These are phyloP conservation scores for Wasmannia auropunctata DNA, from an alignment of 1,140 invertebrate genomes.

Conservation along the genomic window DNA sequence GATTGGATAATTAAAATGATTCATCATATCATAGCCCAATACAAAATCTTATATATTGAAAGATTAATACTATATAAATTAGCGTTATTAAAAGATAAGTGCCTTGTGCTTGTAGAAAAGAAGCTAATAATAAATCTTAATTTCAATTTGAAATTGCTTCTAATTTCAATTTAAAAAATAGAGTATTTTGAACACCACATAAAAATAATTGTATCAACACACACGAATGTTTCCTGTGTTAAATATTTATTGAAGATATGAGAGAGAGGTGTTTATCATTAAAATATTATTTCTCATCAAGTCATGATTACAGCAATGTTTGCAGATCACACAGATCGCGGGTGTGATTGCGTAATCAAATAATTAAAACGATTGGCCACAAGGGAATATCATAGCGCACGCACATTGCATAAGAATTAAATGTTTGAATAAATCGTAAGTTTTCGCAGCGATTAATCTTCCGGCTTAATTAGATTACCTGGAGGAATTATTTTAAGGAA, in stretches of 20 bases:
- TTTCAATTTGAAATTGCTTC: not conserved
- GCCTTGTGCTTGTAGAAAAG: not conserved
- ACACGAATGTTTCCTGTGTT: not conserved
- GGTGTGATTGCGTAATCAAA: not conserved
- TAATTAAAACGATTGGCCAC: constrained; percentile 15
- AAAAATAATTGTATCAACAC: not conserved
- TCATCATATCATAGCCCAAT: not conserved
- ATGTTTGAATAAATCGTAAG: not conserved
- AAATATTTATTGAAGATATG: constrained; percentile 12
- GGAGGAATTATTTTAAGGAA: not conserved
- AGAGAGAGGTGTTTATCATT: not conserved
- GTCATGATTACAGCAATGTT: not conserved
- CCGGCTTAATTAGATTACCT: not conserved
- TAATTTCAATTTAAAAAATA: not conserved
- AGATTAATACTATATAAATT: not conserved
- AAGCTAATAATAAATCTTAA: not conserved
- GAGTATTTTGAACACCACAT: not conserved
- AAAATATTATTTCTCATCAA: not conserved
- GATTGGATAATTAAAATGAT: not conserved
- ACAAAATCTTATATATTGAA: not conserved
- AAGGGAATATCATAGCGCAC: not conserved
- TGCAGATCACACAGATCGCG: not conserved
- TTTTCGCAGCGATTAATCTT: not conserved
- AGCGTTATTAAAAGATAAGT: not conserved
- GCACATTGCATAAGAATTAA: constrained; percentile 29